These are phyloP conservation scores for Ylistrum balloti DNA, from an alignment of 1,140 invertebrate species.

Conservation along the genomic window DNA sequence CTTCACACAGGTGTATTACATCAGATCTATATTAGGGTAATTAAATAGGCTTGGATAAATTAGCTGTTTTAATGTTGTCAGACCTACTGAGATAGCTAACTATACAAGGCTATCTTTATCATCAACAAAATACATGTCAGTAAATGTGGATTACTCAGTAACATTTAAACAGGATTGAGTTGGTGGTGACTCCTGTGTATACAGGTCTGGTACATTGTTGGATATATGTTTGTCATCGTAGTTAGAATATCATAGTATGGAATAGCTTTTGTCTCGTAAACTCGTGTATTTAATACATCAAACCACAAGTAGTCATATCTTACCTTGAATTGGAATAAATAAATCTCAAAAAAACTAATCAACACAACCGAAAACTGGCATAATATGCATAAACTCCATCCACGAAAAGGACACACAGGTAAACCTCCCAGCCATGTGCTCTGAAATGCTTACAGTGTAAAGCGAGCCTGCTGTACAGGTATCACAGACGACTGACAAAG, in stretches of 20 bases:
- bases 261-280: background rate
- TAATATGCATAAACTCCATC: constrained; percentile 20
- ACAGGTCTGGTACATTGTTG: background rate
- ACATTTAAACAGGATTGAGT: no score
- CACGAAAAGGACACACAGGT: background rate
- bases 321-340: background rate
- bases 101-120: no score
- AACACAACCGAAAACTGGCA: background rate
- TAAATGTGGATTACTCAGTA: no score
- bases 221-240: background rate
- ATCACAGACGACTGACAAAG: constrained; percentile 37
- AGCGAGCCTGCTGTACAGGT: background rate
- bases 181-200: background rate
- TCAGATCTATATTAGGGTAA: background rate
- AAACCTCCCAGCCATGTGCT: constrained; percentile 21
- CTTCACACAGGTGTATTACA: background rate
- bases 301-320: background rate
- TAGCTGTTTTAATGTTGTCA: background rate
- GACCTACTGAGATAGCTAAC: background rate
- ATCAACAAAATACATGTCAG: no score
- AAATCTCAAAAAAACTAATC: background rate
- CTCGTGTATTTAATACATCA: background rate
- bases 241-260: background rate
- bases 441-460: background rate
- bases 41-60: background rate